phyloP scores from a whole-genome alignment of 1,140 invertebrate genomes.

The Nasonia giraulti region DNA sequence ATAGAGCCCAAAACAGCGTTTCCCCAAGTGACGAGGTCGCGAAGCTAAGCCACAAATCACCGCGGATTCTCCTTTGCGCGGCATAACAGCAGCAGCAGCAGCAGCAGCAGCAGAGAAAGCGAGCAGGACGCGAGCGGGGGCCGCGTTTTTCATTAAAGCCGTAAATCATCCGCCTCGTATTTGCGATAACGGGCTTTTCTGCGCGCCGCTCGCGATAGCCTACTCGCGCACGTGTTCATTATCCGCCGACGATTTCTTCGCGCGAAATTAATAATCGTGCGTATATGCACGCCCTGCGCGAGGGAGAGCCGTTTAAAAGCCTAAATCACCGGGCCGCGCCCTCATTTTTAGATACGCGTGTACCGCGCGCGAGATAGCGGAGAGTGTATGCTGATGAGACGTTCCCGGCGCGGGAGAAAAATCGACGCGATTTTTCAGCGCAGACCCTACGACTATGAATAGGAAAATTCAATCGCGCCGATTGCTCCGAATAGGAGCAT shows the following conservation, averaged over 20 bases:
- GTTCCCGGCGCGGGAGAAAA: neutral
- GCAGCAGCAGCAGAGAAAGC: neutral
- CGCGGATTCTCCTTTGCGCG: conserved; percentile 13
- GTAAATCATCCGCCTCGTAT: conserved; percentile 50
- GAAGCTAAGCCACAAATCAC: conserved; percentile 9
- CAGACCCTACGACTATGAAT: neutral
- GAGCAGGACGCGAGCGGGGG: neutral
- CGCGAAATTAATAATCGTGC: conserved; percentile 51
- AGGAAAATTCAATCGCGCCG: conserved; percentile 7
- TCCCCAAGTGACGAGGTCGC: neutral
- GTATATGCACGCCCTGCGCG: conserved; percentile 11
- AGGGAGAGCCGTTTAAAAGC: conserved; percentile 37
- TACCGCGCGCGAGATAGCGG: too few species aligned
- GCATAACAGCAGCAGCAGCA: neutral
- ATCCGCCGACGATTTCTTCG: conserved; percentile 50
- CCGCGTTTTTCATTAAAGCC: conserved; percentile 51
- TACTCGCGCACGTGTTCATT: conserved; percentile 9
- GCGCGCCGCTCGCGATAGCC: neutral
- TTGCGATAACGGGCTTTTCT: conserved; percentile 51
- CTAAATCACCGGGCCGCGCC: conserved; percentile 53
- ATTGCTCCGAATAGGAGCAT: neutral
- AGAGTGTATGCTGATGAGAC: neutral
- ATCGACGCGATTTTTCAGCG: neutral
- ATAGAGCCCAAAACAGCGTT: neutral
- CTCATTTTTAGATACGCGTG: too few species aligned